Conservation (phyloP, 2,888 invertebrate genomes). For the Cheilosia variabilis region DNA sequence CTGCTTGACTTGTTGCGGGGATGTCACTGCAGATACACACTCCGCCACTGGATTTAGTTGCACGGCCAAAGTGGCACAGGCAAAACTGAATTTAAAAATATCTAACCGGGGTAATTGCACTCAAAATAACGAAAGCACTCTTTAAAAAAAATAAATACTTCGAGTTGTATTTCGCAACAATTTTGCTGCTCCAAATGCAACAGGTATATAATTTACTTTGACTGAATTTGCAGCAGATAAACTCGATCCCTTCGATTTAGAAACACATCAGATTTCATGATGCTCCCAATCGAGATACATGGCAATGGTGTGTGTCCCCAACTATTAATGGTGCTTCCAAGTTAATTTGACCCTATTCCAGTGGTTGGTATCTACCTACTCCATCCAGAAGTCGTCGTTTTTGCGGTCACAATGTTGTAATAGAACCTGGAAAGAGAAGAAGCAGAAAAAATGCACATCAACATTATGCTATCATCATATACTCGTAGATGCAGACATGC, state of each 20-base stretch:
- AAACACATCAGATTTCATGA: constrained; percentile 30
- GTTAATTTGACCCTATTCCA: constrained; percentile 43
- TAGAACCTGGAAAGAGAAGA: constrained; percentile 58
- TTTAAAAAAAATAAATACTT: constrained; percentile 35
- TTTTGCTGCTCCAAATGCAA: constrained; percentile 37
- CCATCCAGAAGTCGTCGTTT: constrained; percentile 25
- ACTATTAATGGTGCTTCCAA: constrained; percentile 21
- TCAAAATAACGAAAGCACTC: constrained; percentile 37
- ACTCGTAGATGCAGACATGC: constrained; percentile 9
- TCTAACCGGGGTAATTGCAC: constrained; percentile 58
- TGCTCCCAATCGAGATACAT: constrained; percentile 21
- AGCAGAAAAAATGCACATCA: constrained; percentile 7
- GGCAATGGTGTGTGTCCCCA: constrained; percentile 4
- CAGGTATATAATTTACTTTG: constrained; percentile 42
- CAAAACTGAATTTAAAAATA: constrained; percentile 30
- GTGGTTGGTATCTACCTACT: constrained; percentile 38
- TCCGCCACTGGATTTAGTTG: constrained; percentile 15
- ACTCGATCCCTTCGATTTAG: constrained; percentile 22
- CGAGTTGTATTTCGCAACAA: constrained; percentile 32
- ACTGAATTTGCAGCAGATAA: constrained; percentile 34
- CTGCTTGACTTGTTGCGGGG: constrained; percentile 58
- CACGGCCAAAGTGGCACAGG: constrained; percentile 28
- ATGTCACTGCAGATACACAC: constrained; percentile 16
- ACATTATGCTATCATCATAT: background rate
- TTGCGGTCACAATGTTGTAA: constrained; percentile 44